Conservation (phyloP, 2,797 vertebrate genomes). For the Lutjanus campechanus region DNA sequence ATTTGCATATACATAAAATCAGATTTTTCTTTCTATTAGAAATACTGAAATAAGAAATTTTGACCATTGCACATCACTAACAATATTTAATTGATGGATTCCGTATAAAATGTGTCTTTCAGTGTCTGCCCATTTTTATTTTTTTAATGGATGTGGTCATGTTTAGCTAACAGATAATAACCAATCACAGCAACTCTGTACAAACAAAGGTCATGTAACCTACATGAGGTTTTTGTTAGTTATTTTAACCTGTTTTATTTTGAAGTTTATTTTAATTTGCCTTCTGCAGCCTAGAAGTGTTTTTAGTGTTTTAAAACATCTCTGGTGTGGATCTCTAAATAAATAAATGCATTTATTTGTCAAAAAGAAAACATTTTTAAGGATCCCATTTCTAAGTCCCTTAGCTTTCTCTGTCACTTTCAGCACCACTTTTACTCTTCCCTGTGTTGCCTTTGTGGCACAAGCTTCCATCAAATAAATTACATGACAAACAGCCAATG, state of each 20-base stretch:
- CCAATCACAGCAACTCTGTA: too few species aligned
- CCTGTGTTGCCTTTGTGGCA: not conserved
- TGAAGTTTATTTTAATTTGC: too few species aligned
- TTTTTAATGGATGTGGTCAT: not conserved
- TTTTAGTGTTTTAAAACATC: not conserved
- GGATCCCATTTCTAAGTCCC: not conserved
- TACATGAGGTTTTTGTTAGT: too few species aligned
- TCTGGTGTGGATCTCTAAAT: not conserved
- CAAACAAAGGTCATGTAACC: too few species aligned
- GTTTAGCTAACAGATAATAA: too few species aligned
- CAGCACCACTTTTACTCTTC: not conserved
- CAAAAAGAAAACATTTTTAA: not conserved
- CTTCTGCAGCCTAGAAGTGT: not conserved
- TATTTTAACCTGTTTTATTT: too few species aligned
- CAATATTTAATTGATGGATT: too few species aligned
- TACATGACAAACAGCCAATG: not conserved
- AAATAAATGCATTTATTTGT: conserved; percentile 1
- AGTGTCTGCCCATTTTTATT: not conserved
- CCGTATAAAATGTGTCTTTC: too few species aligned
- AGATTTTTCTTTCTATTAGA: not conserved
- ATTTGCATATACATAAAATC: not conserved
- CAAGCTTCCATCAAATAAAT: not conserved
- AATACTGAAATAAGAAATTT: too few species aligned
- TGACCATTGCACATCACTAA: too few species aligned
- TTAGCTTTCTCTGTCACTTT: not conserved